Conservation (phyloP, 2,888 invertebrate genomes). For the Stenchaetothrips biformis region DNA sequence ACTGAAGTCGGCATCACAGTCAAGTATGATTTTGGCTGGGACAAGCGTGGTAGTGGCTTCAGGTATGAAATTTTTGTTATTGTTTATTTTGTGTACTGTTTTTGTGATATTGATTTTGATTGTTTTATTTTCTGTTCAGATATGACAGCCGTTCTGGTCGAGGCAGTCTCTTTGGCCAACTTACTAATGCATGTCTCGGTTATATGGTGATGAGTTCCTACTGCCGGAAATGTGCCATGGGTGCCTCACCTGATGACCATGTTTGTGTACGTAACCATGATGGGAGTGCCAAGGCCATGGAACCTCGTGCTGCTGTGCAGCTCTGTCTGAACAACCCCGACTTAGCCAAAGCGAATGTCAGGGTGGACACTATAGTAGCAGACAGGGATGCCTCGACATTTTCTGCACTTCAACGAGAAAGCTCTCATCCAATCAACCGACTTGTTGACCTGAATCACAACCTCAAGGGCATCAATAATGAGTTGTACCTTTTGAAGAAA, state of each 20-base stretch:
- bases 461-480: not conserved
- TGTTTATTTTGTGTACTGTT: too few species aligned
- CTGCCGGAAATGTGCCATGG: not conserved
- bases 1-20: too few species aligned
- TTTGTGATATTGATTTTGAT: too few species aligned
- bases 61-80: too few species aligned
- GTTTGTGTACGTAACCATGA: not conserved
- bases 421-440: not conserved
- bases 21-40: too few species aligned
- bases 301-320: too few species aligned
- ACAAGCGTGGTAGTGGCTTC: too few species aligned
- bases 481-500: not conserved
- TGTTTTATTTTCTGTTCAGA: too few species aligned
- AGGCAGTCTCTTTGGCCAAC: too few species aligned
- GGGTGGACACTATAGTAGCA: not conserved
- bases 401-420: not conserved
- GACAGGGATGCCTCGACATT: not conserved
- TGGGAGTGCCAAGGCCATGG: not conserved
- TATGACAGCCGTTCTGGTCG: too few species aligned
- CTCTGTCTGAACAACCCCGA: not conserved
- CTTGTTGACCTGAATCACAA: not conserved
- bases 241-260: not conserved
- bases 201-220: too few species aligned
- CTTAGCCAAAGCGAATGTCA: not conserved
- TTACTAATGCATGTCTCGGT: too few species aligned